These are phyloP conservation scores for Phortica okadai DNA, from an alignment of 2,888 invertebrate genomes.

Conservation along the genomic window DNA sequence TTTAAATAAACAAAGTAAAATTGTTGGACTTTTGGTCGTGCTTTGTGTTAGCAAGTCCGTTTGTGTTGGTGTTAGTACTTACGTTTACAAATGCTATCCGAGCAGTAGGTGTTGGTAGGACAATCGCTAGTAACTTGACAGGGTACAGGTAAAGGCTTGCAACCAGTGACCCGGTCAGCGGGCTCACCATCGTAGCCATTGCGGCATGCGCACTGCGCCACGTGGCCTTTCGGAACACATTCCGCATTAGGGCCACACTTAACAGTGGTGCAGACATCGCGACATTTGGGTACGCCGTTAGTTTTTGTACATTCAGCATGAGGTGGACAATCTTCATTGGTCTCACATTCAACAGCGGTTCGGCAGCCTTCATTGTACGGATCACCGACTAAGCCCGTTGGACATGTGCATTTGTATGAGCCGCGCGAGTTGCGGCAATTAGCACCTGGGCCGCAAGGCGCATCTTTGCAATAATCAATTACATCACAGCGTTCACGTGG, in stretches of 20 bases:
- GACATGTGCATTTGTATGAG: conserved; percentile 88
- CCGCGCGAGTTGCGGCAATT: conserved; percentile 88
- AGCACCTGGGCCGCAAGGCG: conserved; percentile 88
- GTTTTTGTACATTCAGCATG: conserved; percentile 86
- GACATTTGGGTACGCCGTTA: conserved; percentile 87
- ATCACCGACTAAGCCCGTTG: conserved; percentile 88
- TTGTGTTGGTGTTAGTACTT: conserved; percentile 75
- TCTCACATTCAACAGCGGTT: conserved; percentile 87
- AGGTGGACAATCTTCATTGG: conserved; percentile 87
- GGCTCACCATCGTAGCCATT: conserved; percentile 88
- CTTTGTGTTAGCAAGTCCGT: conserved; percentile 4
- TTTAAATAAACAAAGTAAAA: neutral
- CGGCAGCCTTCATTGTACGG: conserved; percentile 90
- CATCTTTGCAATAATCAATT: conserved; percentile 87
- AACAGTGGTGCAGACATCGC: conserved; percentile 87
- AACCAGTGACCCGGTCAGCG: conserved; percentile 83
- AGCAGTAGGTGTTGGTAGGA: conserved; percentile 87
- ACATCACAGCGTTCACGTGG: conserved; percentile 83
- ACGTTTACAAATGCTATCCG: conserved; percentile 89
- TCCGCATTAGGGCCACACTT: conserved; percentile 90
- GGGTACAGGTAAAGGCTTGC: conserved; percentile 84
- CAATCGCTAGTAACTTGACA: conserved; percentile 86
- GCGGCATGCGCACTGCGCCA: conserved; percentile 87
- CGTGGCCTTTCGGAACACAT: conserved; percentile 86
- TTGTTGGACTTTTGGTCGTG: conserved; percentile 8